Base-by-base conservation (phyloP, 2,797 vertebrate species). In the Gymnopithys bicolor region DNA sequence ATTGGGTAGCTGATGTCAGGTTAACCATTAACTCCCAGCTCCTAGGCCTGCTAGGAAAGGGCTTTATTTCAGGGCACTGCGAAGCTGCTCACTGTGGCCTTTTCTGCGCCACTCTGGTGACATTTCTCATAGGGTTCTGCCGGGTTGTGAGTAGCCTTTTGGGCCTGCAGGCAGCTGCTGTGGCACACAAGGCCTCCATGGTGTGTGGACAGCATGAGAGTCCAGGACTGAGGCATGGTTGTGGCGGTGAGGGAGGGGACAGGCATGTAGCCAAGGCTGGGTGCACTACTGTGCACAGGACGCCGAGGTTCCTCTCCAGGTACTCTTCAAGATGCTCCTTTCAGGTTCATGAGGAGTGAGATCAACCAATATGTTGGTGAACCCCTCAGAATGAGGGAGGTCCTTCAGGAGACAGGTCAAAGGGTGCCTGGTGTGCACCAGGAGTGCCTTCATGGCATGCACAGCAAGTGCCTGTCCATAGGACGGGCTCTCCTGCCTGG, bases 161-260 rank as follows among this genome's bases (percentile, higher is more conserved):
- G 55, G 32, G 28, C 14, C 35, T 48, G 49, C 33, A 32, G 46
- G 10, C 11, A n/a, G 56, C 74, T 5, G 1, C 41, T 0, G 1
- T 7, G 46, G 51, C 28, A 27, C 3, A 2, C 1, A 1, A 7
- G 69, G 56, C 53, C 39, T 32, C 11, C 0, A 1, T 0, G 0
- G 19, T 18, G 35, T n/a, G 51, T 17, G 45, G 35, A 16, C 39
- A 79, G 60, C 2, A 0, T 0, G 2, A 32, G 39, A 64, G 15
- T 23, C 30, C 53, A 8, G 46, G 39, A 53, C 24, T 0, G 3
- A 78, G 66, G 10, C 41, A 10, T 7, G 46, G 9, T 17, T 3
- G 0, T 16, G 27, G 43, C 28, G 79, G 10, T 19, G 11, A 35
- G 24, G 46, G 59, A 87, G 55, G 43, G n/a, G 14, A 66, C 13